These are phyloP conservation scores for Trachelipus rathkii DNA, from an alignment of 1,140 invertebrate genomes.

Conservation along the genomic window DNA sequence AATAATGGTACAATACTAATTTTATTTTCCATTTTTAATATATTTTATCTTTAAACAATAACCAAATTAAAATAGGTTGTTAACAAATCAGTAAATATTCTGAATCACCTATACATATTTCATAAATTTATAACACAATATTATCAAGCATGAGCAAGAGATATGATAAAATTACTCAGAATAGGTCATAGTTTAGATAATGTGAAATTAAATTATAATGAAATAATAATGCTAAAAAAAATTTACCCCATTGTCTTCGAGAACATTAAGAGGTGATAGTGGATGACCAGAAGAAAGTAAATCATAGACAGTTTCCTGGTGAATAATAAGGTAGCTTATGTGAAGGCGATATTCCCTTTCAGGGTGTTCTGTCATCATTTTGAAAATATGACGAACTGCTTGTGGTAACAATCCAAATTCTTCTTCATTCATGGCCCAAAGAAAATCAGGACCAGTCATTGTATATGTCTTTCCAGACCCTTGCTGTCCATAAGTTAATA, in stretches of 20 bases:
- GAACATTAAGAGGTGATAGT: conserved; percentile 38
- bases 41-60: too few species aligned
- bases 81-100: too few species aligned
- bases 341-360: conserved; percentile 43
- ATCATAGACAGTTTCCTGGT: conserved; percentile 47
- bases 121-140: too few species aligned
- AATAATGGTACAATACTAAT: too few species aligned
- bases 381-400: conserved; percentile 68
- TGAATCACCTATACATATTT: too few species aligned
- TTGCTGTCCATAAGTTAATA: conserved; percentile 71
- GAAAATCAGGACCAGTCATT: conserved; percentile 67
- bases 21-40: too few species aligned
- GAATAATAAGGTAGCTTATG: conserved; percentile 64
- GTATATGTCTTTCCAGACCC: conserved; percentile 74
- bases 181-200: too few species aligned
- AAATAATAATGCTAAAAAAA: not conserved
- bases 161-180: too few species aligned
- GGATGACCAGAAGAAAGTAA: conserved; percentile 35
- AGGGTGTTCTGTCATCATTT: conserved; percentile 54
- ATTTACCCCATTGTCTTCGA: conserved; percentile 40
- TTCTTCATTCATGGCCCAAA: conserved; percentile 63
- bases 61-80: too few species aligned
- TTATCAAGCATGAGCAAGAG: too few species aligned
- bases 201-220: too few species aligned
- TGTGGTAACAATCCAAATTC: conserved; percentile 71